phyloP scores from a whole-genome alignment of 2,113 vertebrate species.

The Malurus cyaneus region DNA sequence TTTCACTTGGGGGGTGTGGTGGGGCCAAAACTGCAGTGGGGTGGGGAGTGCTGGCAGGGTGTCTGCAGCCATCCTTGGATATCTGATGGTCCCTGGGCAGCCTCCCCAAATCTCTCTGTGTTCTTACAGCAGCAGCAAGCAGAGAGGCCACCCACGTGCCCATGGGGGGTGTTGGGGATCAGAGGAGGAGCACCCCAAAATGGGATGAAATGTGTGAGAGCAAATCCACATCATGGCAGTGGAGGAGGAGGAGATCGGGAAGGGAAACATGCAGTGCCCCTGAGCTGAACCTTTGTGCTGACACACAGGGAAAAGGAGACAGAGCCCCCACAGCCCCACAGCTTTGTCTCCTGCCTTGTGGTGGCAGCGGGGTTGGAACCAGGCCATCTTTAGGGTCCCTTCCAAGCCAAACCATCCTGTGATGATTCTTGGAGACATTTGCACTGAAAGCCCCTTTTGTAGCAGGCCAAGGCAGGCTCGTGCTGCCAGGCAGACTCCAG shows the following conservation, averaged over 20 bases:
- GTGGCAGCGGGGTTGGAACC: background rate
- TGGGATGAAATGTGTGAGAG: rapidly evolving
- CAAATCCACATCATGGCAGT: rapidly evolving
- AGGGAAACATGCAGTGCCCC: background rate
- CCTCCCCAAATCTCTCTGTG: background rate
- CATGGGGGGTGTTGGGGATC: too few relatives aligned
- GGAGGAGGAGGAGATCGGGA: background rate
- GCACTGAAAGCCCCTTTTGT: slow-evolving; percentile 60
- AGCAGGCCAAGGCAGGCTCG: background rate
- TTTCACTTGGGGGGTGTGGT: background rate
- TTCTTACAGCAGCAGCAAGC: background rate
- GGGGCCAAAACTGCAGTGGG: background rate
- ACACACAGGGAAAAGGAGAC: background rate
- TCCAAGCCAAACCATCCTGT: background rate
- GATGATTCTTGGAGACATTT: background rate
- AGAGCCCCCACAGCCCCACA: background rate
- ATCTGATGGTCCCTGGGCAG: background rate
- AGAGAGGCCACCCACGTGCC: background rate
- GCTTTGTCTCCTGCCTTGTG: background rate
- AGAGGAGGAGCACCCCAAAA: background rate
- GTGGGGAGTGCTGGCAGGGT: rapidly evolving
- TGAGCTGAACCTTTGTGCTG: background rate
- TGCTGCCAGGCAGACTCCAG: background rate
- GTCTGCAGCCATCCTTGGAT: background rate
- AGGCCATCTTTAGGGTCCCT: background rate